Conservation (phyloP, 92 coral and sea anemone species). For the Phenganax marumi region DNA sequence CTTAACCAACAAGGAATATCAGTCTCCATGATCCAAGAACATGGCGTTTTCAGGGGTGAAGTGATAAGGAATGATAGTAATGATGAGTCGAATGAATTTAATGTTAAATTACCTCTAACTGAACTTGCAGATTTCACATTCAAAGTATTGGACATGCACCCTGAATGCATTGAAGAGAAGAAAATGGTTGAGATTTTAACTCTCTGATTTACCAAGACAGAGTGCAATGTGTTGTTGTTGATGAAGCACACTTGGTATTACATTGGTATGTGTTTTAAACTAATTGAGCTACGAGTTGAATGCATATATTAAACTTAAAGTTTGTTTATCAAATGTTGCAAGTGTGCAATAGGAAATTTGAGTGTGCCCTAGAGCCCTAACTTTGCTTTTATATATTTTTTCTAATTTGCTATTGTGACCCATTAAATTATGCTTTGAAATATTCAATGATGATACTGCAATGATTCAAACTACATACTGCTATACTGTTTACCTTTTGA, state of each 20-base stretch:
- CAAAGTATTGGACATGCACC: neutral
- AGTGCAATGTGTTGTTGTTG: slow-evolving; percentile 42
- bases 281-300: neutral
- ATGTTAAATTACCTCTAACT: neutral
- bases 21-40: neutral
- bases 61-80: neutral
- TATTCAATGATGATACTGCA: too few species aligned
- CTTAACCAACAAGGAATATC: slow-evolving; percentile 4
- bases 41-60: too few species aligned
- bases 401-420: too few species aligned
- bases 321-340: neutral
- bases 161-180: neutral
- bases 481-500: neutral
- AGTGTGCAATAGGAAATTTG: too few species aligned
- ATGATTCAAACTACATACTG: too few species aligned
- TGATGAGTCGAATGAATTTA: neutral
- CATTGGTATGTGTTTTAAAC: slow-evolving; percentile 10
- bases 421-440: too few species aligned
- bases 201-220: slow-evolving; percentile 6
- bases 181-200: neutral
- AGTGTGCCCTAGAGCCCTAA: too few species aligned
- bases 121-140: neutral
- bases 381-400: too few species aligned
- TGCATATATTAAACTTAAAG: too few species aligned
- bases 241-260: slow-evolving; percentile 50